Conservation (phyloP, 2,888 invertebrate species). For the Pelosia muscerda region DNA sequence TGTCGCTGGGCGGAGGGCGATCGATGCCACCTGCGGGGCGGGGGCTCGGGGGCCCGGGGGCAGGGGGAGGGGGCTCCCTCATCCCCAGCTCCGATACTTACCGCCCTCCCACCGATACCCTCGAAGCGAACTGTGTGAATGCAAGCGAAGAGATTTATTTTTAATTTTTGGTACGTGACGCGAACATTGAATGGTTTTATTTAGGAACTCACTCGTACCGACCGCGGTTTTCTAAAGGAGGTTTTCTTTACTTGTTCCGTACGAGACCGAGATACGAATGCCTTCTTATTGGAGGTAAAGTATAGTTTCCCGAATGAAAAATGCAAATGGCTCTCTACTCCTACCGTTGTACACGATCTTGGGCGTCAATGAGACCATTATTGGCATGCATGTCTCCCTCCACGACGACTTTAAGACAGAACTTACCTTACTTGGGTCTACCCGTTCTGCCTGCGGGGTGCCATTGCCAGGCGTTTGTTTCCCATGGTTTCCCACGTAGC, state of each 20-base stretch:
- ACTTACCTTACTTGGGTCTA: no score
- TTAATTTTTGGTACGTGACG: slow-evolving; percentile 57
- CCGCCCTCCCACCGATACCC: slow-evolving; percentile 9
- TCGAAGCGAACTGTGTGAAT: slow-evolving; percentile 31
- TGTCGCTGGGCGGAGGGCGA: slow-evolving; percentile 54
- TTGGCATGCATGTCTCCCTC: no score
- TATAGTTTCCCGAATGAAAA: neutral
- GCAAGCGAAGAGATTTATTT: slow-evolving; percentile 52
- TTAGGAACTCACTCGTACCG: slow-evolving; percentile 22
- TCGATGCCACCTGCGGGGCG: slow-evolving; percentile 56
- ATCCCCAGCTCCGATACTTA: neutral
- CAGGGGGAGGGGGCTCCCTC: slow-evolving; percentile 4
- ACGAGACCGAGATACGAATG: neutral
- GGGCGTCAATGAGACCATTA: no score
- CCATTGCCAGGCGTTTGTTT: no score
- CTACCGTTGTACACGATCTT: no score
- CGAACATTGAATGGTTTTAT: slow-evolving; percentile 32
- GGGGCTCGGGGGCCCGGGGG: slow-evolving; percentile 24
- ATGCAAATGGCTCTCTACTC: neutral
- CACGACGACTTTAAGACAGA: no score
- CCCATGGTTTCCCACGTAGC: no score
- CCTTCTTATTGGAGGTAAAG: neutral
- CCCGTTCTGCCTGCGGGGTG: no score
- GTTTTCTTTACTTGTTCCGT: neutral
- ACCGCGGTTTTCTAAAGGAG: neutral